These are phyloP conservation scores for Electrona antarctica DNA, from an alignment of 2,113 vertebrate genomes.

Conservation along the genomic window DNA sequence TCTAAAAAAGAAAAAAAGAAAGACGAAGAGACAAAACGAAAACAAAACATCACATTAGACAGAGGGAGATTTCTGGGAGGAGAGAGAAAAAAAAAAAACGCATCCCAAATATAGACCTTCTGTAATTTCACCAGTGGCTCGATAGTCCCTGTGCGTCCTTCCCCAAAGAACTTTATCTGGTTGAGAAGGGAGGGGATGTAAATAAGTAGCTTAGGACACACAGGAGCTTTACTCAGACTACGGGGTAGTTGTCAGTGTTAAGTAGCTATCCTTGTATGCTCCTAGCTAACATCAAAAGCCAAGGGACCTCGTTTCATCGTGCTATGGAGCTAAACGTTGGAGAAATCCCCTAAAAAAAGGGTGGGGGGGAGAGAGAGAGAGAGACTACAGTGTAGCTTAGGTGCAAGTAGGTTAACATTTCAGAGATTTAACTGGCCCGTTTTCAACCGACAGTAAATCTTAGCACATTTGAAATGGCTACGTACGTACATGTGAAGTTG, in stretches of 20 bases:
- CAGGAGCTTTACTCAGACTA: slow-evolving; percentile 60
- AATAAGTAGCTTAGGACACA: slow-evolving; percentile 74
- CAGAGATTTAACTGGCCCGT: slow-evolving; percentile 19
- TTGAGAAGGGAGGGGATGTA: slow-evolving; percentile 55
- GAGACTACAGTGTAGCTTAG: slow-evolving; percentile 20
- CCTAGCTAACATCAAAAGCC: slow-evolving; percentile 68
- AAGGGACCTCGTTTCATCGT: slow-evolving; percentile 52
- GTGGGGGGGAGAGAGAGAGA: too few relatives aligned
- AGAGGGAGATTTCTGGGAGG: slow-evolving; percentile 5
- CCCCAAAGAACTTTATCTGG: slow-evolving; percentile 64
- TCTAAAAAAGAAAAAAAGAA: slow-evolving; percentile 6
- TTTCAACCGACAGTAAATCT: slow-evolving; percentile 28
- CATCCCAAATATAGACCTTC: slow-evolving; percentile 29
- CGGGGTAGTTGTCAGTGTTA: slow-evolving; percentile 68
- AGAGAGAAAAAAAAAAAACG: neutral
- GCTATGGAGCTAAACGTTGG: slow-evolving; percentile 34
- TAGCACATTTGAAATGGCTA: slow-evolving; percentile 22
- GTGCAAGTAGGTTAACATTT: slow-evolving; percentile 41
- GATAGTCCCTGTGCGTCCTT: slow-evolving; percentile 49
- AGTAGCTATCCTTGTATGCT: slow-evolving; percentile 64
- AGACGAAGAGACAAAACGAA: neutral
- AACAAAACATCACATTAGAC: neutral
- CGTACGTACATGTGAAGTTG: too few relatives aligned
- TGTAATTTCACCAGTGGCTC: slow-evolving; percentile 56
- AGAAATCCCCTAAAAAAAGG: slow-evolving; percentile 40